These are phyloP conservation scores for Apus apus DNA, from an alignment of 2,113 vertebrate genomes.

Conservation along the genomic window DNA sequence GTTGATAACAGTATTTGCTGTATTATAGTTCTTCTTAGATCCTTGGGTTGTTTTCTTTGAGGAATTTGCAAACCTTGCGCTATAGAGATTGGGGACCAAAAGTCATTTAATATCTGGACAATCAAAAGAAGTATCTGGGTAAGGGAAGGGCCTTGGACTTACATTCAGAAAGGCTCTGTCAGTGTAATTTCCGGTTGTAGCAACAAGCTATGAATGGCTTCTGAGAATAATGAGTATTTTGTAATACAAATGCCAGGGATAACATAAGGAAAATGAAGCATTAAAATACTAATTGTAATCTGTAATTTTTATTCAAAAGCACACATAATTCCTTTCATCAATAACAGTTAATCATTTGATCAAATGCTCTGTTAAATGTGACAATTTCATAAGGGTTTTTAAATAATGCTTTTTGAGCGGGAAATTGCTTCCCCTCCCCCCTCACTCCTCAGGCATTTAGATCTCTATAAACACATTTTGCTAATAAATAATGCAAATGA, in stretches of 20 bases:
- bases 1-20: not conserved
- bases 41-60: not conserved
- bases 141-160: not conserved
- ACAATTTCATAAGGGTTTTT: not conserved
- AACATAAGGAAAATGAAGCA: not conserved
- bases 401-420: not conserved
- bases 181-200: not conserved
- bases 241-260: not conserved
- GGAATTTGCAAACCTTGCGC: rapidly evolving
- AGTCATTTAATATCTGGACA: not conserved
- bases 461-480: not conserved
- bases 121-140: not conserved
- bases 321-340: not conserved
- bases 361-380: not conserved
- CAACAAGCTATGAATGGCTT: not conserved
- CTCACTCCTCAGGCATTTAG: not conserved
- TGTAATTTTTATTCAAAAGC: not conserved
- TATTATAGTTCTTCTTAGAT: not conserved
- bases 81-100: not conserved
- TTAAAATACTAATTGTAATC: not conserved
- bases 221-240: not conserved
- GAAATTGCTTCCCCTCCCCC: not conserved
- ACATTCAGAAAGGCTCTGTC: not conserved
- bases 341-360: not conserved
- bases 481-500: not conserved